Base-by-base conservation (phyloP, 64 coral and sea anemone genomes). In the Trachythela sp. region DNA sequence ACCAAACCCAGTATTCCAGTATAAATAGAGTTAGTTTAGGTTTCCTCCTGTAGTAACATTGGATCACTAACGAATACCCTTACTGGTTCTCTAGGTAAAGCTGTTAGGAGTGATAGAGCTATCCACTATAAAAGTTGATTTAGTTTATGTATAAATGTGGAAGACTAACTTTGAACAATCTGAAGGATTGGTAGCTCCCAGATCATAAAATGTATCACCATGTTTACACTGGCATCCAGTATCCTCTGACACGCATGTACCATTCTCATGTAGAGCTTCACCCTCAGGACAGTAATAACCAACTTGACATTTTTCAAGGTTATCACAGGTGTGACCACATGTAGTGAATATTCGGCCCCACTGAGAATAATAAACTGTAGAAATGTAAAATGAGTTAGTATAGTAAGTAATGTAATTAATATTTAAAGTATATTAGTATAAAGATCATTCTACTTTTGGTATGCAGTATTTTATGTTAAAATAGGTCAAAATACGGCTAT, bases 141-240 rank as follows among this genome's bases (percentile, higher is more conserved):
- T 17, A 34, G 31, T 10, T 5, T 38, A 34, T 35, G 10, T 80
- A 80, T 80, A 49, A 17, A n/a, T 33, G 24, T 43, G 1, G 24
- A 67, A 24, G 15, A 85, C 92, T 39, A 92, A 99, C 96, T 93
- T 99, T 48, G 96, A 99, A 87, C 96, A 95, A 56, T 99, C 96
- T 31, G 87, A 87, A 20, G 96, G 96, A n/a, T 92, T 89, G 3
- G 92, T 77, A 0, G 42, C 92, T 27, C 96, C 96, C 22, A 91
- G 91, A 54, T 99, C 54, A 34, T 95, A 99, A 72, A 89, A 95
- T 36, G 92, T 85, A 40, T 91, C 88, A 52, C 91, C 94, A 84
- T 99, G 96, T 70, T 92, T 99, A 87, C 96, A 99, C 33, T 94
- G 93, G 70, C 96, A 99, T 24, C 94, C 43, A 29, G 77, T 83